Evolutionary conservation across 2,888 invertebrate species (phyloP), one percentile per base, ranked within the genome.

Genomic region (Calephelis perditalis): DNA sequence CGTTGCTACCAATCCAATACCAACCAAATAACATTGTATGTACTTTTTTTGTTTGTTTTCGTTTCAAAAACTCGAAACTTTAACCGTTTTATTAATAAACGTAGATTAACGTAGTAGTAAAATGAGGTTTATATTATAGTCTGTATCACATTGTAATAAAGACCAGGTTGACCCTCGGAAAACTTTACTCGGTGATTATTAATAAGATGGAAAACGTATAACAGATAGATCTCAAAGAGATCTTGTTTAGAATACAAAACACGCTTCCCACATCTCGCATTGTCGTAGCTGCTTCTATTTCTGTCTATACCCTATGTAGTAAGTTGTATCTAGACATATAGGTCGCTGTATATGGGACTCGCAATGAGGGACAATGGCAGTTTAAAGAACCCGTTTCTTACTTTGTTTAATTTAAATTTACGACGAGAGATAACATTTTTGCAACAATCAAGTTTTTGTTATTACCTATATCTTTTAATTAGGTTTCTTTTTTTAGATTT

Each of bases 261-360:
- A 75, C 68, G 69, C 70, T 68, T 66, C 70, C 70, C 70, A 64
- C 70, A 71, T 69, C 70, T 72, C 70, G 62, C 63, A 61, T 70
- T 71, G 73, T 76, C 71, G 71, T 72, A 70, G 70, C 71, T 71
- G 73, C 54, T 73, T 70, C 71, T 71, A 71, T 76, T 74, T 68
- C 73, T 70, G 74, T 71, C 75, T 79, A 72, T 69, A 70, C 70
- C 71, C 67, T 69, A 65, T 65, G 63, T 68, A 26, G 26, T 26
- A 40, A 66, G 64, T 60, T 59, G 62, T 68, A 65, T 59, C 56
- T 67, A 64, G 45, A 63, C 55, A 67, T 65, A 66, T 60, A 67
- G 63, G 61, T 60, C 63, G 65, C 59, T 64, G 61, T 62, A 56
- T 62, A 62, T 60, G 65, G 62, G 47, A 60, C 58, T 62, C 52